These are phyloP conservation scores for Crax fasciolata DNA, from an alignment of 2,797 vertebrate species.

Conservation along the genomic window DNA sequence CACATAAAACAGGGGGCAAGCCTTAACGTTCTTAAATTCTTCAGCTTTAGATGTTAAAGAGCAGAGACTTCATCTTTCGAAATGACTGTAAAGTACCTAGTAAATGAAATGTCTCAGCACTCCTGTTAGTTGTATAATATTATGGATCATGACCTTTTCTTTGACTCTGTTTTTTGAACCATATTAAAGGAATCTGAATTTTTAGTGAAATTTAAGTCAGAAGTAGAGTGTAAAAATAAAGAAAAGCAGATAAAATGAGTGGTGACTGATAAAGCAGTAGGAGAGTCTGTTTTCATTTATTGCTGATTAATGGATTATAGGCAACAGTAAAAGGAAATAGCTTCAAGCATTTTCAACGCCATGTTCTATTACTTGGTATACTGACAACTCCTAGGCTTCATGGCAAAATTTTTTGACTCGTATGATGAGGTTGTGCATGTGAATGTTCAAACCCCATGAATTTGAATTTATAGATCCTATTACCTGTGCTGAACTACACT, in stretches of 20 bases:
- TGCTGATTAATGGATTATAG: neutral
- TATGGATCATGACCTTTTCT: neutral
- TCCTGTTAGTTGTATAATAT: neutral
- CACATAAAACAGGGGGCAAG: neutral
- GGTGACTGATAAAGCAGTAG: neutral
- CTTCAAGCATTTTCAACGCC: neutral
- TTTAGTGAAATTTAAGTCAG: neutral
- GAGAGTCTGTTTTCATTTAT: neutral
- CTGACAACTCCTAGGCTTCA: neutral
- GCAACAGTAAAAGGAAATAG: neutral
- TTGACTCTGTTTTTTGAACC: neutral
- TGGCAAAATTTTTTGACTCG: neutral
- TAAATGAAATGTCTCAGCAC: neutral
- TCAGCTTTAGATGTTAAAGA: neutral
- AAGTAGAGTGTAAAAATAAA: neutral
- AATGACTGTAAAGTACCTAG: neutral
- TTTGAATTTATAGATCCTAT: constrained; percentile 15
- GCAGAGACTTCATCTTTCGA: neutral
- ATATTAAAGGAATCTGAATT: neutral
- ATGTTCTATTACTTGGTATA: neutral
- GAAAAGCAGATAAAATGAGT: neutral
- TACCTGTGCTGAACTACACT: neutral
- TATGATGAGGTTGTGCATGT: neutral
- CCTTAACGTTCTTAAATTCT: neutral
- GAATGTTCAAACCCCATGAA: neutral